Conservation (phyloP, 2,113 vertebrate genomes). For the Electrona antarctica region DNA sequence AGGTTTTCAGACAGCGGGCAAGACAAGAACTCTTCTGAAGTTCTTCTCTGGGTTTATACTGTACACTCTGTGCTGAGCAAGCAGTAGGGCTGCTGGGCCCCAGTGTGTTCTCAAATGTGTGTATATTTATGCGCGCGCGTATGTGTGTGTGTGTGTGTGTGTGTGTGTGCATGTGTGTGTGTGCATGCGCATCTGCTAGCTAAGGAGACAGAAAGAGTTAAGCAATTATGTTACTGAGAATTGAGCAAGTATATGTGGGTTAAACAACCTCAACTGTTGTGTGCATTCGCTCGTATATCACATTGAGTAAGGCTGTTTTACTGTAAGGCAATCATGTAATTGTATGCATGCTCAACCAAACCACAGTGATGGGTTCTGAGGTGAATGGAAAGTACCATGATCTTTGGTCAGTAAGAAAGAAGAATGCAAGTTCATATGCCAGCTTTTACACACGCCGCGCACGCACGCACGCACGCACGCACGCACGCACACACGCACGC, state of each 20-base stretch:
- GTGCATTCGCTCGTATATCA: constrained; percentile 18
- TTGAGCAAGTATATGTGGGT: constrained; percentile 15
- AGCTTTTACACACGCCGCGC: too few species aligned
- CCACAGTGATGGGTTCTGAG: constrained; percentile 37
- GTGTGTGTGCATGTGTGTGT: constrained; percentile 2
- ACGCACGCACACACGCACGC: neutral
- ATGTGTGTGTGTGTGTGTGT: constrained; percentile 11
- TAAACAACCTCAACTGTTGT: constrained; percentile 24
- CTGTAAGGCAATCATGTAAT: constrained; percentile 20
- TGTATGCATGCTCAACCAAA: constrained; percentile 52
- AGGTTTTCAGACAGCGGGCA: constrained; percentile 55
- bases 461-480: too few species aligned
- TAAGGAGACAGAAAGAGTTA: neutral
- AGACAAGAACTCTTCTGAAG: constrained; percentile 52
- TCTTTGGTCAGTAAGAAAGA: constrained; percentile 38
- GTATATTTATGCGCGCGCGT: constrained; percentile 3
- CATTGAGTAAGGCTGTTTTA: constrained; percentile 32
- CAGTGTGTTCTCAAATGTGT: constrained; percentile 34
- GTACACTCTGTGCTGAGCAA: constrained; percentile 38
- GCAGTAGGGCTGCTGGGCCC: constrained; percentile 27
- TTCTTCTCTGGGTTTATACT: constrained; percentile 48
- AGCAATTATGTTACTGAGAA: too few species aligned
- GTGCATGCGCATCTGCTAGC: neutral
- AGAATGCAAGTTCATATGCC: neutral
- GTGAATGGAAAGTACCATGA: constrained; percentile 32